A percentile compares a stretch with the other conserved stretches of the same genome.
Evolutionary conservation across 2,888 invertebrate genomes (phyloP).

Genomic region (Andrena haemorrhoa): DNA sequence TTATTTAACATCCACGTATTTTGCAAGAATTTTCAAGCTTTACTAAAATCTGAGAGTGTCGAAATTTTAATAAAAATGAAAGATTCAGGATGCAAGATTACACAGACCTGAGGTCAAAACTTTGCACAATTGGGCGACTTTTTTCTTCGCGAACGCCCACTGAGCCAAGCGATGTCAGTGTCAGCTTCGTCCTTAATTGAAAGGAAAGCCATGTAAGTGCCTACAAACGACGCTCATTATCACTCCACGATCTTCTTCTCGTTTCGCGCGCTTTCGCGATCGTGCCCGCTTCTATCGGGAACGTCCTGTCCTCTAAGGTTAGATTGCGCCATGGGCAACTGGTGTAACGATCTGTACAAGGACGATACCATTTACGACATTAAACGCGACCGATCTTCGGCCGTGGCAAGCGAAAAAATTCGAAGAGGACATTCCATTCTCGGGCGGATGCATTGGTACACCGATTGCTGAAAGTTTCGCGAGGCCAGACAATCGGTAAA

Average conservation of each 20-base stretch:
- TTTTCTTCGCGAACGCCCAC: not conserved
- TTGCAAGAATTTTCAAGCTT: too few relatives aligned
- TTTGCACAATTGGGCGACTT: not conserved
- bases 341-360: slow-evolving; percentile 78
- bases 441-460: slow-evolving; percentile 16
- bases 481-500: slow-evolving; percentile 22
- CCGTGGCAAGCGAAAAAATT: not conserved
- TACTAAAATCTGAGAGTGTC: too few relatives aligned
- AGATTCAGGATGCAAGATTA: too few relatives aligned
- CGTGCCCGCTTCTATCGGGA: slow-evolving; percentile 65
- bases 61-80: too few relatives aligned
- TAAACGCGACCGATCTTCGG: slow-evolving; percentile 42
- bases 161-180: not conserved
- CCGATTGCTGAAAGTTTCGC: not conserved
- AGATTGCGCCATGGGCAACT: slow-evolving; percentile 77
- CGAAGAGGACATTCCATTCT: slow-evolving; percentile 39
- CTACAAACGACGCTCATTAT: not conserved
- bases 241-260: slow-evolving; percentile 14
- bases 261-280: slow-evolving; percentile 32
- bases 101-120: too few relatives aligned
- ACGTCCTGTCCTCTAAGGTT: slow-evolving; percentile 73
- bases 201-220: slow-evolving; percentile 1
- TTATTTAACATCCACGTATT: too few relatives aligned
- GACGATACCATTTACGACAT: slow-evolving; percentile 73
- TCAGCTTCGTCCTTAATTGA: slow-evolving; percentile 14